Percentiles rank a stretch among this genome's conserved stretches.
phyloP scores from a whole-genome alignment of 2,888 invertebrate genomes.

The Cremastobaeus sp. region DNA sequence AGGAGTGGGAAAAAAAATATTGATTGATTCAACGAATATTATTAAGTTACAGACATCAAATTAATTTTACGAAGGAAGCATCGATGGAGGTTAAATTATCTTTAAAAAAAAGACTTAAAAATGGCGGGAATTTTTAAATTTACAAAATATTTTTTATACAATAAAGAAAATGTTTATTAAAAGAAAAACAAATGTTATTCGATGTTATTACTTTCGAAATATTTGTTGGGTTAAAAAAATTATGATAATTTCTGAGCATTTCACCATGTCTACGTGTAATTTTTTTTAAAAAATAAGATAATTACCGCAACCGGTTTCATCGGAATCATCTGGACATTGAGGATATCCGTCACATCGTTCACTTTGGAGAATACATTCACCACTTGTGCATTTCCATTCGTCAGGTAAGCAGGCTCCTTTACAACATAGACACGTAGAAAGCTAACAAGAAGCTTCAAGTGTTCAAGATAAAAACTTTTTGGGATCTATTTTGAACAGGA shows the following conservation, averaged over 20 bases:
- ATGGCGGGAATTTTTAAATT: too few relatives aligned
- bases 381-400: constrained; percentile 80
- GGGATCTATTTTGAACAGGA: constrained; percentile 50
- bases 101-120: too few relatives aligned
- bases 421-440: constrained; percentile 68
- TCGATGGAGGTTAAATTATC: too few relatives aligned
- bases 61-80: too few relatives aligned
- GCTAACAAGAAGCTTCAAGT: constrained; percentile 65
- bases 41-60: too few relatives aligned
- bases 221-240: too few relatives aligned
- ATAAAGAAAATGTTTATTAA: too few relatives aligned
- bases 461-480: constrained; percentile 60
- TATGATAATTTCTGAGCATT: background rate
- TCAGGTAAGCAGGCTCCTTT: constrained; percentile 71
- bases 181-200: too few relatives aligned
- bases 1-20: too few relatives aligned
- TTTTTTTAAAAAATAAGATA: constrained; percentile 52
- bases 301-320: constrained; percentile 79
- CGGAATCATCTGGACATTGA: constrained; percentile 81
- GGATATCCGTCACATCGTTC: constrained; percentile 81
- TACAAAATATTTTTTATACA: too few relatives aligned
- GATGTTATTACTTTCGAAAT: too few relatives aligned
- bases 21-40: too few relatives aligned
- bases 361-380: constrained; percentile 81
- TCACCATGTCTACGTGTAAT: background rate